Base-by-base conservation (phyloP, 2,797 vertebrate species). In the Prionace glauca region DNA sequence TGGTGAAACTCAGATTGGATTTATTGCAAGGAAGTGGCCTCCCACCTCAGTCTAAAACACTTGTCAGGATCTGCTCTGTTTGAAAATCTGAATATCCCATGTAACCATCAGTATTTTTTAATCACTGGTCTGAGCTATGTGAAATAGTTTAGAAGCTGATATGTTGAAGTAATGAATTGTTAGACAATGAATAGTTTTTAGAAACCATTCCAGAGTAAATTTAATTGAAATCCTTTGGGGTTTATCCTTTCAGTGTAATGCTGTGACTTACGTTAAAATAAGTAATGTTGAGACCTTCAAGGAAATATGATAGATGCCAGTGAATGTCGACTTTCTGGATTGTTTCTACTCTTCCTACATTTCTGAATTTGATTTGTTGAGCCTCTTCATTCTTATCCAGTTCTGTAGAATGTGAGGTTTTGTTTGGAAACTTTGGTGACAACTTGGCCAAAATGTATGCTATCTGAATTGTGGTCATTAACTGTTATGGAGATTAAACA, bases 161-260 rank as follows among this genome's bases (percentile, higher is more conserved):
- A 65, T 4, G n/a, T 45, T 94, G 67, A 94, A 94, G 67, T 94
- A 94, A 94, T 72, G 22, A 94, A 94, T 94, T 72, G 24, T 67
- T 72, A 72, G 67, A 94, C 92, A 94, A 94, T 69, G 65, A 69
- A 94, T 72, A 72, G 72, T 94, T 67, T 94, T 50, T 94, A 29
- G 20, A 94, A 94, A 71, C 20, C 67, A 14, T 94, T 72, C 92
- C 92, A 94, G 32, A 91, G 88, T 91, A 91, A 94, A 94, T 72
- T 29, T 94, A 94, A 94, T 50, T 94, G 56, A 91, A 94, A 94
- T 72, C 36, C 67, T 72, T 71, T 41, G 67, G 71, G 36, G 45
- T 71, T 11, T 94, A 8, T 72, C 36, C 92, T 94, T 94, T 71
- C 67, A 41, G 22, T 94, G 11, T 94, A 1, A 94, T 41, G 41